Conservation (phyloP, 1,140 invertebrate genomes). For the Xylocopa sonorina region DNA sequence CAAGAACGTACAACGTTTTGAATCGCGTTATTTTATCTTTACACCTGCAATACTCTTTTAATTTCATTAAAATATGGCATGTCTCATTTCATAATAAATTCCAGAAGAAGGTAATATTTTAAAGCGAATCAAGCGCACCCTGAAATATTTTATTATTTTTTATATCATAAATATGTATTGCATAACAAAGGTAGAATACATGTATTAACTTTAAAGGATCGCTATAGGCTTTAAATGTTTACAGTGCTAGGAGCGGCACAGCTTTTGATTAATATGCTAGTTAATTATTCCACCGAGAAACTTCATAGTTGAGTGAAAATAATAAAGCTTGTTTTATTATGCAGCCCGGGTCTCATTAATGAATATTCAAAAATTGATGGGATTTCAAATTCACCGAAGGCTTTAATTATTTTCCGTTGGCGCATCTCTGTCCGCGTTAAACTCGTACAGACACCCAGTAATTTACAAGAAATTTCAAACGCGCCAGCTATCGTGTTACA, state of each 20-base stretch:
- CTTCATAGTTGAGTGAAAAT: constrained; percentile 22
- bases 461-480: constrained; percentile 23
- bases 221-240: too few species aligned
- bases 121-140: too few species aligned
- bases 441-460: not conserved
- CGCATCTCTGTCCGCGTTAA: constrained; percentile 6
- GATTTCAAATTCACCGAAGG: constrained; percentile 24
- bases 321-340: constrained; percentile 32
- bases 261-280: constrained; percentile 9
- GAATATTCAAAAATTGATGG: constrained; percentile 38
- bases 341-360: constrained; percentile 24
- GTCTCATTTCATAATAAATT: too few species aligned
- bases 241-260: not conserved
- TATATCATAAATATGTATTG: too few species aligned
- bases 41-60: not conserved
- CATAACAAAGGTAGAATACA: too few species aligned
- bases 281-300: constrained; percentile 16
- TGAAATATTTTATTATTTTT: too few species aligned
- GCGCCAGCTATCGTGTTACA: not conserved
- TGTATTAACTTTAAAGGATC: too few species aligned
- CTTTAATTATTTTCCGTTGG: constrained; percentile 24
- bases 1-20: not conserved
- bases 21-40: not conserved
- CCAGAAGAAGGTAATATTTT: too few species aligned
- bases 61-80: too few species aligned